Base-by-base conservation (phyloP, 2,113 vertebrate genomes). In the Hemichromis elongatus region DNA sequence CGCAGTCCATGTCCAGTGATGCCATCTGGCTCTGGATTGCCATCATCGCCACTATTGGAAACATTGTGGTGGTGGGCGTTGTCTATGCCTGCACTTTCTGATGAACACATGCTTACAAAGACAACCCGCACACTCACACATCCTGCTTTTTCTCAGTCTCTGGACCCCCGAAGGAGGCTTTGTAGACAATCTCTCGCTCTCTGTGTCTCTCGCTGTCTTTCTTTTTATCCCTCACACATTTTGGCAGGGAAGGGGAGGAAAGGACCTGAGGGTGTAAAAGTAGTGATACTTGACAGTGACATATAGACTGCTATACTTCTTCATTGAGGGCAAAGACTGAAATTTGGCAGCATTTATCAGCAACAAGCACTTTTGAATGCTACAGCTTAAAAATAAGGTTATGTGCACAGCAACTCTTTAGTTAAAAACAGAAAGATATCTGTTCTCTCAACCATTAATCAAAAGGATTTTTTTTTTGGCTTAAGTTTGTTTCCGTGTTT, bases 11-110 rank as follows among this genome's bases (percentile, higher is more conserved):
- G 93, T 99, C 98, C 92, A 97, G 97, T 0, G 99, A 99, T 7
- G 98, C 98, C 52, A 97, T 99, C 89, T 96, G 99, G 97, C 95
- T 99, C 63, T 99, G 99, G 99, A 99, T 99, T 82, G 99, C 98
- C 88, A 98, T 99, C 85, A 95, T 99, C 21, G 99, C 99, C 33
- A 99, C 98, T 2, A 98, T 99, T 84, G 99, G 99, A 57, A 99
- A 99, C 95, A 99, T 99, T 11, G 98, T 99, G 93, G 99, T 99
- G 90, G 98, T 99, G 9, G 98, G 99, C 24, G 95, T 99, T 16
- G 99, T 99, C 84, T 99, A 99, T 2, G 98, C 99, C 87, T 99
- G 97, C 95, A 99, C 98, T 33, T 99, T 99, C 96, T 99, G 96
- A 98, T 95, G 37, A 77, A 81, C 30, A 24, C 52, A 56, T 37